Base-by-base conservation (phyloP, 2,113 vertebrate genomes). In the Ranitomeya variabilis region DNA sequence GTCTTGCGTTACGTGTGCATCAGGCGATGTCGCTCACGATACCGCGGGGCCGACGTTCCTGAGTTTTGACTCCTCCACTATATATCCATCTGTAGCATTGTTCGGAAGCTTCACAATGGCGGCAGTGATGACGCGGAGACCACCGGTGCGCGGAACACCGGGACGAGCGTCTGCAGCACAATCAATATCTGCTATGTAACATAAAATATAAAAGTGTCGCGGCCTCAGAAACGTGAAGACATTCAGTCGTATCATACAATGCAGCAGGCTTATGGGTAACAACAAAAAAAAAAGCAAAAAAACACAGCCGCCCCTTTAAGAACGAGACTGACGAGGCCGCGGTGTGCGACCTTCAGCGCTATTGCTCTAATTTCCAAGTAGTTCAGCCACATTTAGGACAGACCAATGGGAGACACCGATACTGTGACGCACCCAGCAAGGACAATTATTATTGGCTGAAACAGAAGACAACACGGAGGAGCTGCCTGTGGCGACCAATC, bases 141-240 rank as follows among this genome's bases (percentile, higher is more conserved):
- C 37, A 51, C 7, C 19, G 18, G 45, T 52, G 45, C 16, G 2
- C 21, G 5, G 15, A 16, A 18, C 15, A 80, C 54, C 18, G 23
- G 77, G 76, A 79, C 18, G 10, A 18, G 45, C 15, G 16, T 45
- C 71, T 13, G 15, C 71, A 31, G 71, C 15, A n/a, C 23, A 74
- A 45, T 74, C 45, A 73, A 73, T 73, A 74, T 74, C 45, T 10
- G 31, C 71, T 78, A 55, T 78, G 76, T 82, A 82, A 82, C 80
- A 64, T 81, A 19, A 62, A 82, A 37, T 64, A 82, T 64, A 45
- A 51, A 45, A 59, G 59, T 64, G 80, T 45, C 26, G 23, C 45
- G 60, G 37, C 31, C 31, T 59, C 55, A 81, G 26, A 60, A 60
- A 60, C 26, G 79, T 81, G n/a, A 31, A 81, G 54, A 81, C 79